Base-by-base conservation (phyloP, 2,797 vertebrate species). In the Catharus ustulatus region DNA sequence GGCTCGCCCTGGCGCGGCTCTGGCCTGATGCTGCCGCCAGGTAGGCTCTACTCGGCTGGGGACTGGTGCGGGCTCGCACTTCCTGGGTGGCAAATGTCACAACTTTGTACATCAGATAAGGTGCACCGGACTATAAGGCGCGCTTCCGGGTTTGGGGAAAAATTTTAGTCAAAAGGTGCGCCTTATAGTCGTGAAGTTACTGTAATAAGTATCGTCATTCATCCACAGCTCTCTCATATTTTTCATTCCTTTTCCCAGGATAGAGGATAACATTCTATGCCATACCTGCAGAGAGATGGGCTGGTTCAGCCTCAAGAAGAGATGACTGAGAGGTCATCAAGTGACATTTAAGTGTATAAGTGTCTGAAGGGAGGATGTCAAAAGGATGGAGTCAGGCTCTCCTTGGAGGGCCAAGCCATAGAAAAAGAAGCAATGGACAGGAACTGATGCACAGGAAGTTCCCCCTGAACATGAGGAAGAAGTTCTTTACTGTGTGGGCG, bases 331-430 rank as follows among this genome's bases (percentile, higher is more conserved):
- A 38, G 36, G 36, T 38, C 10, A 38, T 38, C 36, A 38, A 38
- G 36, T 38, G 36, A 38, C 36, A 30, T 45, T 63, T 27, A 38
- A 27, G 18, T 27, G 6, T 19, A 3, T 17, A n/a, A 29, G 9
- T n/a, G 11, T 63, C 43, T 26, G 27, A n/a, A 63, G 16, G 34
- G 27, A 63, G 4, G 1, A 3, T 38, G 38, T 26, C 57, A 76
- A 57, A 52, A 21, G 5, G 4, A n/a, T 13, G 12, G 27, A 82
- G 9, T 22, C 36, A 62, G 55, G 27, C 49, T 69, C 19, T 89
- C 22, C 71, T 75, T 0, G 0, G 16, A 12, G 22, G 11, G 43
- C 11, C 32, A 19, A 43, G 13, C 16, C 68, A 49, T 5, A 62
- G 26, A 13, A 62, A 4, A 48, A 32, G 48, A 75, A 13, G 9